These are phyloP conservation scores for Drosophila prostipennis DNA, from an alignment of 2,888 invertebrate genomes.

Conservation along the genomic window DNA sequence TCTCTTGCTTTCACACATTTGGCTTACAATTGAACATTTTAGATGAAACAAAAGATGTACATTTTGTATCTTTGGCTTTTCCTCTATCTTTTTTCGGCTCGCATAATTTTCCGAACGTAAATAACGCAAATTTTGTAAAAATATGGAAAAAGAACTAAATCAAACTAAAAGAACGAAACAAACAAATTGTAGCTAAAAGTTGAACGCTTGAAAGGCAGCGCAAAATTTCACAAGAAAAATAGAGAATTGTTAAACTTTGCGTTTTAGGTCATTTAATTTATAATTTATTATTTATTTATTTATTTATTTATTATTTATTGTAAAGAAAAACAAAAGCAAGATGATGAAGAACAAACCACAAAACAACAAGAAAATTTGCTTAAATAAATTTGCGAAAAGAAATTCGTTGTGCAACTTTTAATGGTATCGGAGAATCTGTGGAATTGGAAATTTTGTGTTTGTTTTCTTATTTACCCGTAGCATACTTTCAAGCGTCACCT, in stretches of 20 bases:
- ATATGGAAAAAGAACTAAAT: slow-evolving; percentile 5
- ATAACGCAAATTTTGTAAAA: slow-evolving; percentile 70
- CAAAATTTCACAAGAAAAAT: slow-evolving; percentile 53
- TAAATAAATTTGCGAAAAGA: slow-evolving; percentile 73
- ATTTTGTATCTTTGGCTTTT: slow-evolving; percentile 23
- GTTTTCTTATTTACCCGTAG: slow-evolving; percentile 63
- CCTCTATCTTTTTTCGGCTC: slow-evolving; percentile 56
- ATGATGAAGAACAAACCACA: slow-evolving; percentile 48
- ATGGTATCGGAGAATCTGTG: slow-evolving; percentile 60
- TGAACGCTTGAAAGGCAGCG: slow-evolving; percentile 76
- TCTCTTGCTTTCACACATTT: slow-evolving; percentile 71
- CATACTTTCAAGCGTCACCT: slow-evolving; percentile 68
- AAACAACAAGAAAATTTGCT: slow-evolving; percentile 64
- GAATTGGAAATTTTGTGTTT: slow-evolving; percentile 60
- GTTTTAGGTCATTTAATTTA: slow-evolving; percentile 75
- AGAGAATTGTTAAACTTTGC: slow-evolving; percentile 67
- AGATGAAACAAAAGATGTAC: slow-evolving; percentile 17
- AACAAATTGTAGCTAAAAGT: slow-evolving; percentile 76
- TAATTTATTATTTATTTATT: slow-evolving; percentile 78
- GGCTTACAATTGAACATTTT: slow-evolving; percentile 71
- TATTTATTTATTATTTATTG: slow-evolving; percentile 77
- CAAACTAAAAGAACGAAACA: slow-evolving; percentile 2
- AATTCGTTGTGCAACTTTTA: slow-evolving; percentile 72
- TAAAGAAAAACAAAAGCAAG: slow-evolving; percentile 63
- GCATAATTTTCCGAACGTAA: slow-evolving; percentile 73